Base-by-base conservation (phyloP, 2,113 vertebrate species). In the Cololabis saira region DNA sequence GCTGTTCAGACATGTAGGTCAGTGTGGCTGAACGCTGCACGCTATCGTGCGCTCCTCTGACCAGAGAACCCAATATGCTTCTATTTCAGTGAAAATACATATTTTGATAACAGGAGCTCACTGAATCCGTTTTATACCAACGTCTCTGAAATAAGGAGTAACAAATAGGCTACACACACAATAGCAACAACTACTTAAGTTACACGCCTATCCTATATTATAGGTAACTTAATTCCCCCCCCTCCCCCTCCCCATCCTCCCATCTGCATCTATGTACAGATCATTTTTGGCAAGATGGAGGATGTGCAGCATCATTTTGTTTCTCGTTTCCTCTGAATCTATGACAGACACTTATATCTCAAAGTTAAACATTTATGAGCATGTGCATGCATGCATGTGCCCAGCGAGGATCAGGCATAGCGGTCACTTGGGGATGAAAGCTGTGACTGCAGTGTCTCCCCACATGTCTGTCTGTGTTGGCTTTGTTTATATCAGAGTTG, bases 1-100 rank as follows among this genome's bases (percentile, higher is more conserved):
- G 88, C 89, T 77, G 87, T 83, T 90, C 88, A 89, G 83, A 90
- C 91, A 91, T 91, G 85, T 90, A 91, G 91, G 91, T 92, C 92
- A 92, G 87, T 85, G 89, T 76, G 79, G 88, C 82, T 84, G 58
- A 78, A 86, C 81, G 68, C 88, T 81, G 71, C 64, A 79, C 74
- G 65, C 27, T 48, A 68, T 84, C 68, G 79, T 61, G 62, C 83
- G 83, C 77, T 78, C 78, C 68, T 82, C 79, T 83, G 74, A 88
- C 83, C 86, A 71, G 82, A 78, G 56, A 73, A 73, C 27, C 43
- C 66, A 79, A 2, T 27, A 52, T 47, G 64, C 37, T 50, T 47
- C 78, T 4, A 48, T 66, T 65, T 55, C 17, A 55, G 2, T 49
- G 44, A 19, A 12, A 54, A 1, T 49, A 43, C 21, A 12, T 22